Conservation (phyloP, 1,140 invertebrate genomes). For the Micrasema minimum region DNA sequence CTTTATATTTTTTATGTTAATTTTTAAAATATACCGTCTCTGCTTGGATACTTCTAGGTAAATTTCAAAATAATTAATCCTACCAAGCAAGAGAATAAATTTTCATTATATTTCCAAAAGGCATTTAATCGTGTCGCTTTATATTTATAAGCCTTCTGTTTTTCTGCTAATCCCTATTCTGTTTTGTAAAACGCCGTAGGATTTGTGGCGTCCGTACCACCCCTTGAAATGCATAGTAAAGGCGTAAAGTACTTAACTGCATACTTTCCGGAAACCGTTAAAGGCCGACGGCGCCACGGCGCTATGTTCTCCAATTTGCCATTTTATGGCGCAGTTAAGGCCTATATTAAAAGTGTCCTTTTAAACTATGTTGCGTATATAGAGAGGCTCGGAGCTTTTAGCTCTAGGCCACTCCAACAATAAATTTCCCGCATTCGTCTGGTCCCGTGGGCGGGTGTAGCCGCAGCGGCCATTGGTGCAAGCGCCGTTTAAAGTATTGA, state of each 20-base stretch:
- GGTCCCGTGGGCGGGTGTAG: not conserved
- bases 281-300: conserved; percentile 47
- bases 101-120: too few species aligned
- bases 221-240: conserved; percentile 21
- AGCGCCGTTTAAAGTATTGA: conserved; percentile 38
- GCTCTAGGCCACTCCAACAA: not conserved
- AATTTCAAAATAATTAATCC: too few species aligned
- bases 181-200: not conserved
- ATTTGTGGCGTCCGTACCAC: conserved; percentile 25
- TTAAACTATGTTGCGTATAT: too few species aligned
- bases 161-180: not conserved
- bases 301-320: not conserved
- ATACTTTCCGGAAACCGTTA: conserved; percentile 52
- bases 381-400: not conserved
- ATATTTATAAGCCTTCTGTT: too few species aligned
- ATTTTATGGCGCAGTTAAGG: too few species aligned
- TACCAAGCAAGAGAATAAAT: too few species aligned
- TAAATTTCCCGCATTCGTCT: not conserved
- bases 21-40: too few species aligned
- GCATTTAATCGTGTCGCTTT: too few species aligned
- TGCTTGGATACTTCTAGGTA: too few species aligned
- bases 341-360: too few species aligned
- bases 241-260: conserved; percentile 44
- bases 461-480: conserved; percentile 25
- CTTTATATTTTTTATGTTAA: too few species aligned